phyloP scores from a whole-genome alignment of 2,888 invertebrate species.

The Clepsis dumicolana region DNA sequence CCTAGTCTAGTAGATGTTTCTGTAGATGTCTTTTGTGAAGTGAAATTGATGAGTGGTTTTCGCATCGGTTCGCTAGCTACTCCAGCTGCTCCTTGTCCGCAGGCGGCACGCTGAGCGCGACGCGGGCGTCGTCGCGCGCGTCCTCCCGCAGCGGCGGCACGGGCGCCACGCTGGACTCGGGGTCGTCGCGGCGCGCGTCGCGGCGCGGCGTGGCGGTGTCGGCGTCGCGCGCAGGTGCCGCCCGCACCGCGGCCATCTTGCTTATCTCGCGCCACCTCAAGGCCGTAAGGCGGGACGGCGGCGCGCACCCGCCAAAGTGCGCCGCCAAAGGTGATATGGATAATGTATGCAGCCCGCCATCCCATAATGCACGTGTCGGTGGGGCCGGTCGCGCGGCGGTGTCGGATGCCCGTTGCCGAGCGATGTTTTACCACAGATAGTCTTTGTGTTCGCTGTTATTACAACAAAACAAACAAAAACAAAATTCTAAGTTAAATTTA shows the following conservation, averaged over 20 bases:
- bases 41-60: too few species aligned
- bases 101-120: constrained; percentile 67
- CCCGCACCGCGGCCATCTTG: constrained; percentile 97
- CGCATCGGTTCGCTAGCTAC: too few species aligned
- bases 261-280: constrained; percentile 95
- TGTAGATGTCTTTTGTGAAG: too few species aligned
- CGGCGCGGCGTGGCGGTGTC: constrained; percentile 90
- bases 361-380: constrained; percentile 78
- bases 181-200: constrained; percentile 82
- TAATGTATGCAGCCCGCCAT: constrained; percentile 84
- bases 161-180: constrained; percentile 75
- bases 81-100: too few species aligned
- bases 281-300: constrained; percentile 85
- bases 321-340: constrained; percentile 86
- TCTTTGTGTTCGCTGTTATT: too few species aligned
- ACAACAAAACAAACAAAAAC: too few species aligned
- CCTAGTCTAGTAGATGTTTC: too few species aligned
- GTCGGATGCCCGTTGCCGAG: constrained; percentile 48
- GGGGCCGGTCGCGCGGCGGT: constrained; percentile 56
- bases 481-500: too few species aligned
- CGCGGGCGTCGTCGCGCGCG: constrained; percentile 68
- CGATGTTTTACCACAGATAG: neutral
- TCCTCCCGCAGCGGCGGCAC: constrained; percentile 79
- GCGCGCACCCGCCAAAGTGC: constrained; percentile 85
- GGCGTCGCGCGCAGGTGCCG: constrained; percentile 96